Evolutionary conservation across 1,140 invertebrate genomes (phyloP), one percentile per base, ranked within the genome.

Genomic region (Oryctes rhinoceros): DNA sequence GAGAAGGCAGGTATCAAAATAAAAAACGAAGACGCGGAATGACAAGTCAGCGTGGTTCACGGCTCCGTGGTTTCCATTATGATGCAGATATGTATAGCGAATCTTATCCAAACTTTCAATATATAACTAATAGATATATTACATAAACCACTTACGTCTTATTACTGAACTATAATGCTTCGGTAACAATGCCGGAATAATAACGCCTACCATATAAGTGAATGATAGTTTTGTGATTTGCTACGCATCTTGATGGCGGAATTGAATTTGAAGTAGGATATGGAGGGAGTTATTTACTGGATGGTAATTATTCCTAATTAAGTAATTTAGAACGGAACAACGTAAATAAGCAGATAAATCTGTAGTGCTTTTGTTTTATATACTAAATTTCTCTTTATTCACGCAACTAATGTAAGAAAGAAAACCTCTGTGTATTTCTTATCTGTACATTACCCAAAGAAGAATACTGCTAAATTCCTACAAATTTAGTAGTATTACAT

Each of bases 1-100:
- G 84, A 85, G 84, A 85, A 83, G 82, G 84, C 85, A 85, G 78
- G 84, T 85, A 83, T 82, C 76, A 76, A 81, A 84, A 83, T 83
- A 84, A 85, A 85, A 85, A 81, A 81, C 81, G 65, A 62, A 82
- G 83, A 85, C 82, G 80, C 80, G 81, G 83, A 85, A 83, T 85
- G 85, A 84, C 85, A 84, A 82, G 85, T 71, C 85, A 77, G 82
- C 81, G 81, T 82, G 83, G 79, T 85, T 84, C 83, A 85, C 84
- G 85, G 65, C 85, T 85, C 79, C 47, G 81, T 83, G 85, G 82
- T 84, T 85, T 84, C 83, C 84, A 83, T 83, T 83, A 84, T 83
- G 83, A 81, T 80, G 79, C 81, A 71, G 65, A 71, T 71, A 71
- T 71, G 65, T 71, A 79, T 83, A 82, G 81, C 82, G 82, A 84